Base-by-base conservation (phyloP, 2,113 vertebrate genomes). In the Catagonus wagneri region DNA sequence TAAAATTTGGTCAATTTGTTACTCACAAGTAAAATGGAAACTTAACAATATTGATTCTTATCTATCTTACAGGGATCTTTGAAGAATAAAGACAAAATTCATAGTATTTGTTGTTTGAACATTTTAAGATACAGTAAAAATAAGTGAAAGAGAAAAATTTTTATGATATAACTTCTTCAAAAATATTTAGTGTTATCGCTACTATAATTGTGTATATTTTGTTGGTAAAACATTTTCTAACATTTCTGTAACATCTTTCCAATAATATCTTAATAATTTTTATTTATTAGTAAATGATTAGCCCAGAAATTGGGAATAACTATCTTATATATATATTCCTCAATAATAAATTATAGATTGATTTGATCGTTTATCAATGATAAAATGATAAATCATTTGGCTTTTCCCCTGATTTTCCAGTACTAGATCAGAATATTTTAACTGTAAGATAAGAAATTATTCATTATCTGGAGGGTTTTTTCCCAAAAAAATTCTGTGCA, bases 21-120 rank as follows among this genome's bases (percentile, higher is more conserved):
- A 50, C 66, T 83, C 32, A 58, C 58, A 93, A 93, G 11, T 92
- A 89, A 69, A 78, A 92, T 23, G 9, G 12, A 52, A 69, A 80
- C 0, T 20, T 71, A 54, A 52, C 1, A 84, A 71, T 34, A 9
- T 27, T 52, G 29, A 81, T 2, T 65, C 1, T 50, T 58, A 52
- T 58, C 17, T 85, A 44, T 81, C 12, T 65, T 12, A 84, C 9
- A 56, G 16, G 1, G 4, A 54, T 12, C 17, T 66, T 65, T 58
- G 22, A 81, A 78, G 19, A 72, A 34, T 0, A 66, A 87, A 20
- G 32, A 74, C 6, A 89, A 75, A 68, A 72, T 66, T 2, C 1
- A 75, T 79, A 75, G 20, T 87, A 87, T 88, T 58, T 74, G 14
- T 60, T 86, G 25, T 25, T 85, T 71, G 23, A 61, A 80, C 2